These are phyloP conservation scores for Rhagonycha fulva DNA, from an alignment of 2,888 invertebrate genomes.

Conservation along the genomic window DNA sequence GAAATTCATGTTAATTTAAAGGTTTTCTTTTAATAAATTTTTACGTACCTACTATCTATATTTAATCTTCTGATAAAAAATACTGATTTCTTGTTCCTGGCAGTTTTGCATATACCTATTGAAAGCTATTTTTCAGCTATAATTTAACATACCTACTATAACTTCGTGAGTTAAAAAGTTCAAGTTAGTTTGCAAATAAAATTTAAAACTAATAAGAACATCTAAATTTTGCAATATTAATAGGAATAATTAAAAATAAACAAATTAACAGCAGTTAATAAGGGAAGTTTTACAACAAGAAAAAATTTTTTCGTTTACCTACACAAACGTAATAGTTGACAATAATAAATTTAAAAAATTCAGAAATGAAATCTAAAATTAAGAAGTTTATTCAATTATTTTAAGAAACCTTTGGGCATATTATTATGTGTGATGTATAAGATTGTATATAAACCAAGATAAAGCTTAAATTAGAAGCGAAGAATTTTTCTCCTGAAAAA, in stretches of 20 bases:
- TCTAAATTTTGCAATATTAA: not conserved
- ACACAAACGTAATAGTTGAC: not conserved
- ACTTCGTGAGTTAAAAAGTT: not conserved
- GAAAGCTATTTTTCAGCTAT: not conserved
- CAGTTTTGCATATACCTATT: not conserved
- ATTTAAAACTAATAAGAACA: not conserved
- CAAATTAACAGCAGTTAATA: not conserved
- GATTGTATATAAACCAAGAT: too few species aligned
- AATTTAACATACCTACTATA: not conserved
- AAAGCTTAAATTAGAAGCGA: not conserved
- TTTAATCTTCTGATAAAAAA: too few species aligned
- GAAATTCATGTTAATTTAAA: too few species aligned
- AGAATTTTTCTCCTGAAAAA: not conserved
- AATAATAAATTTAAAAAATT: too few species aligned
- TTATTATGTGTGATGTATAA: too few species aligned
- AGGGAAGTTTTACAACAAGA: not conserved
- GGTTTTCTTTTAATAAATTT: too few species aligned
- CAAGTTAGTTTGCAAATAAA: not conserved
- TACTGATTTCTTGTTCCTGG: too few species aligned
- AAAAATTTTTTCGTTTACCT: not conserved
- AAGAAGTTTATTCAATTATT: too few species aligned
- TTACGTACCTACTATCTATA: too few species aligned
- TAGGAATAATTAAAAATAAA: not conserved
- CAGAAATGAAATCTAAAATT: too few species aligned
- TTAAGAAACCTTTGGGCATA: too few species aligned